A percentile compares a stretch with the other conserved stretches of the same genome.
These are phyloP conservation scores for Catamblyrhynchus diadema DNA, from an alignment of 2,797 vertebrate species.

Conservation along the genomic window DNA sequence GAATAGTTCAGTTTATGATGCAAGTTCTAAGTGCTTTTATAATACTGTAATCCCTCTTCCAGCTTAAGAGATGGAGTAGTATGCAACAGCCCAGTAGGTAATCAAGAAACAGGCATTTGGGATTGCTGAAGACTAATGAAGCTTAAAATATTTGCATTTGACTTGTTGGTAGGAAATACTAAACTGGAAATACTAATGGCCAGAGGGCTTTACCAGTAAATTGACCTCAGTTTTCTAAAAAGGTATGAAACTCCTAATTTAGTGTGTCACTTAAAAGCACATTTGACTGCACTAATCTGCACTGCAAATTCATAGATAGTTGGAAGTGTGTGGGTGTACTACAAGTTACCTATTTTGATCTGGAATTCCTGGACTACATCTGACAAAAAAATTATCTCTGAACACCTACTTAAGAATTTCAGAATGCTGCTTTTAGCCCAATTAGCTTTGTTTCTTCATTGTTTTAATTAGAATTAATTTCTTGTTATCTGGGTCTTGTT, in stretches of 20 bases:
- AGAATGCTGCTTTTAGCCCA: neutral
- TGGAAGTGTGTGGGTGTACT: neutral
- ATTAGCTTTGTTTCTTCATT: neutral
- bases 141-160: neutral
- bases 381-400: neutral
- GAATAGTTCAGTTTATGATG: constrained; percentile 12
- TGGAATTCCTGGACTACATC: neutral
- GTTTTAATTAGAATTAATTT: neutral
- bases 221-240: neutral
- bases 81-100: neutral
- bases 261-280: neutral
- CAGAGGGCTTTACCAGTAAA: neutral
- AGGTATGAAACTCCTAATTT: neutral
- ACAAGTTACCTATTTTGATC: neutral
- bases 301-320: neutral
- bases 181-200: neutral
- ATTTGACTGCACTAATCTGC: neutral
- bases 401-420: neutral
- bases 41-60: neutral
- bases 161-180: neutral
- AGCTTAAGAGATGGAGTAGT: neutral
- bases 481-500: neutral
- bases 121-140: constrained; percentile 21
- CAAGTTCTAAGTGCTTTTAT: constrained; percentile 2
- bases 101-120: neutral